Conservation (phyloP, 37 sponge, comb jelly and placozoan species). For the Amphimedon queenslandica region DNA sequence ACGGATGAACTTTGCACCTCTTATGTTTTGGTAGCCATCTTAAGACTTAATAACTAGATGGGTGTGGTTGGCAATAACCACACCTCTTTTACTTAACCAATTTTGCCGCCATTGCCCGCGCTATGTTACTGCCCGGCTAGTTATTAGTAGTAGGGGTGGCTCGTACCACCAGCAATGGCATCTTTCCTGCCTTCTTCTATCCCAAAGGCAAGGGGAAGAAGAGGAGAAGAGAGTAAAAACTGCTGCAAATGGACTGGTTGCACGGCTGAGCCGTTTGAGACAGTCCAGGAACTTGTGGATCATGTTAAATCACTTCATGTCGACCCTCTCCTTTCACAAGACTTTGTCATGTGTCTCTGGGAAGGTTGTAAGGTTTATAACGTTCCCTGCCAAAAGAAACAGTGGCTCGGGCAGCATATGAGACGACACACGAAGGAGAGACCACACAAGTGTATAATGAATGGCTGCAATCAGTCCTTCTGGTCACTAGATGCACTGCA, state of each 20-base stretch:
- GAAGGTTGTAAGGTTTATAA: constrained; percentile 78
- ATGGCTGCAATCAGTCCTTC: constrained; percentile 72
- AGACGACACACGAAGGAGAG: constrained; percentile 39
- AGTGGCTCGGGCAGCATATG: constrained; percentile 65
- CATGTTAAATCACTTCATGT: constrained; percentile 56
- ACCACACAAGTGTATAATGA: constrained; percentile 64
- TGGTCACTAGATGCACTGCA: constrained; percentile 41
- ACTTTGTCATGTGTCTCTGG: constrained; percentile 65
- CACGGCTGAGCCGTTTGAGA: not conserved
- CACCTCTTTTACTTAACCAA: no score
- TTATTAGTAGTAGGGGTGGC: no score
- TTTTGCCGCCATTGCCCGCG: no score
- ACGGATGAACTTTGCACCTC: no score
- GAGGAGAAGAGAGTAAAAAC: no score
- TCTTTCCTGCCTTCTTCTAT: no score
- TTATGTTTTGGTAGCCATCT: no score
- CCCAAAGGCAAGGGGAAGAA: no score
- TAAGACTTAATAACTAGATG: no score
- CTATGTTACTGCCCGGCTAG: no score
- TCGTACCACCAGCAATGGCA: no score
- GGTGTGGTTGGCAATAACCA: no score
- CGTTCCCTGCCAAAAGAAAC: constrained; percentile 33
- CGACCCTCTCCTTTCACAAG: constrained; percentile 9
- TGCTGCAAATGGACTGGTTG: constrained; percentile 17
- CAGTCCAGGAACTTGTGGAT: constrained; percentile 31